Percentiles rank a stretch among this genome's conserved stretches.
Conservation (phyloP, 2,797 vertebrate genomes). For the Spea hammondii region DNA sequence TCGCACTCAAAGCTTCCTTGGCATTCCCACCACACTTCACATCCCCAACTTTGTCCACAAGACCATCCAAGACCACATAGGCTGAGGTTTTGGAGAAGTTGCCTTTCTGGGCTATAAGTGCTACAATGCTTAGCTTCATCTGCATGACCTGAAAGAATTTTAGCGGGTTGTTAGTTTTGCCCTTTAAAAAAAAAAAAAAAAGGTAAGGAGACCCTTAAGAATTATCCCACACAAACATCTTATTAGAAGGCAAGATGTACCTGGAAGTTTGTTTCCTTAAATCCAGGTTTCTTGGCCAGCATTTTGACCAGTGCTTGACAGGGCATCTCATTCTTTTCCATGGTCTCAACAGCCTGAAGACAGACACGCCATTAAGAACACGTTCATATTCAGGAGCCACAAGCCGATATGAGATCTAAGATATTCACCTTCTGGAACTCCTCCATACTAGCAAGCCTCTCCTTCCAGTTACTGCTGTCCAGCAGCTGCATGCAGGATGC, state of each 20-base stretch:
- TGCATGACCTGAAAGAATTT: constrained; percentile 85
- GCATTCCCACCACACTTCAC: constrained; percentile 93
- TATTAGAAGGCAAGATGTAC: constrained; percentile 61
- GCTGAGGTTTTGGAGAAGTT: constrained; percentile 94
- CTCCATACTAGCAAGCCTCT: constrained; percentile 95
- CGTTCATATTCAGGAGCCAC: neutral
- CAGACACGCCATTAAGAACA: neutral
- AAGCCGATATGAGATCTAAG: too few relatives aligned
- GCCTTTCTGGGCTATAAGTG: constrained; percentile 86
- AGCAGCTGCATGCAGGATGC: constrained; percentile 86
- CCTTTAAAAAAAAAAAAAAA: neutral
- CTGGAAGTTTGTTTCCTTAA: constrained; percentile 99
- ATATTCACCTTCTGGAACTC: constrained; percentile 89
- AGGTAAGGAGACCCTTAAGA: neutral
- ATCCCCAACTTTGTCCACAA: constrained; percentile 95
- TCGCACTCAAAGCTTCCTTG: constrained; percentile 89
- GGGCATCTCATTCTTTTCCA: constrained; percentile 88
- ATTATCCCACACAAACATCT: too few relatives aligned
- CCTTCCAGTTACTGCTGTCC: constrained; percentile 96
- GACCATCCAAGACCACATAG: constrained; percentile 84
- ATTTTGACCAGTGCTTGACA: constrained; percentile 94
- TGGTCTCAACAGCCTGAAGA: constrained; percentile 87
- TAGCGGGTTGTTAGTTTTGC: too few relatives aligned
- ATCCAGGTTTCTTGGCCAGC: constrained; percentile 97
- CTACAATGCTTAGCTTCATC: constrained; percentile 91